A percentile compares a stretch with the other conserved stretches of the same genome.
Conservation (phyloP, 2,797 vertebrate genomes). For the Intellagama lesueurii region DNA sequence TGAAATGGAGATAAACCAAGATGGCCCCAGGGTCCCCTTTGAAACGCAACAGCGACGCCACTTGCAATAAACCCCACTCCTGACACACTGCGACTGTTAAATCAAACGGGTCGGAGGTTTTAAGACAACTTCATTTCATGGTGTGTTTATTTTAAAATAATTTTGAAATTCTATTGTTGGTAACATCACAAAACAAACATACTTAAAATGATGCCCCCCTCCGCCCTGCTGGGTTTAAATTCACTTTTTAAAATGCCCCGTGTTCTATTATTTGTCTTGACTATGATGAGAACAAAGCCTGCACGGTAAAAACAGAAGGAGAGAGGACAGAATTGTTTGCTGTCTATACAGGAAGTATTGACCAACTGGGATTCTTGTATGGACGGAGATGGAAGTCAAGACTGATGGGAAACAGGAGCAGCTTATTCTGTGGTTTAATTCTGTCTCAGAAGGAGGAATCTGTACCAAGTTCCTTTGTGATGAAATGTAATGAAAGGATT, state of each 20-base stretch:
- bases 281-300: slow-evolving; percentile 13
- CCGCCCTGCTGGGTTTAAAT: slow-evolving; percentile 34
- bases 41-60: slow-evolving; percentile 43
- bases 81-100: slow-evolving; percentile 55
- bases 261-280: slow-evolving; percentile 42
- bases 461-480: neutral
- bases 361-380: neutral
- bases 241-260: slow-evolving; percentile 28
- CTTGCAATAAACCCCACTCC: slow-evolving; percentile 50
- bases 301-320: neutral
- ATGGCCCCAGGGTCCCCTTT: slow-evolving; percentile 57
- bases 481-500: neutral
- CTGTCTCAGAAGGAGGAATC: neutral
- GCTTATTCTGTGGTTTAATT: neutral
- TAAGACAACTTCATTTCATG: slow-evolving; percentile 36
- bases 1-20: slow-evolving; percentile 68
- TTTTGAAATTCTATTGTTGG: slow-evolving; percentile 47
- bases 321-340: neutral
- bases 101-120: slow-evolving; percentile 58
- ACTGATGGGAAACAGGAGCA: neutral
- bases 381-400: too few relatives aligned
- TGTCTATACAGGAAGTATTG: neutral
- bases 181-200: slow-evolving; percentile 50
- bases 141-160: slow-evolving; percentile 50
- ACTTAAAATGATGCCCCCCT: slow-evolving; percentile 51